Percentiles rank a stretch among this genome's conserved stretches.
These are phyloP conservation scores for Polietes domitor DNA, from an alignment of 2,888 invertebrate species.

Conservation along the genomic window DNA sequence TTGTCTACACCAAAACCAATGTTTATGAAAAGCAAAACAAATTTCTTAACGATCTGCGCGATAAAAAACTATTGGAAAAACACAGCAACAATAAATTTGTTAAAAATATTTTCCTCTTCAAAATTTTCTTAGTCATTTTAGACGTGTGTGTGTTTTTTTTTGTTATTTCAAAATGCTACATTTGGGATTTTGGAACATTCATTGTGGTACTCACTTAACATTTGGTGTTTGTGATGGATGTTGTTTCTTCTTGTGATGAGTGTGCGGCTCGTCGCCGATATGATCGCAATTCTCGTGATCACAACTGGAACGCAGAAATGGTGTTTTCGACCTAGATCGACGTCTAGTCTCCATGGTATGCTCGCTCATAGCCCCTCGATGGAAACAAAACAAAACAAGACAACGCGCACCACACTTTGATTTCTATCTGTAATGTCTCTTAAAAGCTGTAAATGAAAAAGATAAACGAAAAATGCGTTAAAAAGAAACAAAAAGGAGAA, in stretches of 20 bases:
- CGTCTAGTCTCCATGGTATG: slow-evolving; percentile 83
- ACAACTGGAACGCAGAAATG: slow-evolving; percentile 84
- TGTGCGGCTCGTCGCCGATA: slow-evolving; percentile 82
- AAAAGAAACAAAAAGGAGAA: slow-evolving; percentile 6
- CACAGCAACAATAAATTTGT: too few species aligned
- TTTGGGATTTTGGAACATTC: not conserved
- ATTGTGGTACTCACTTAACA: slow-evolving; percentile 75
- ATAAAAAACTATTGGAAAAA: too few species aligned
- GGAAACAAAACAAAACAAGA: not conserved
- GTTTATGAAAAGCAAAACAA: too few species aligned
- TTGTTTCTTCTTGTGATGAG: slow-evolving; percentile 79
- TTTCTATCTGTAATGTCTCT: not conserved
- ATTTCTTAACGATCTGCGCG: too few species aligned
- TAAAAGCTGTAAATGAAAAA: slow-evolving; percentile 34
- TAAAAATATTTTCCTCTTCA: too few species aligned
- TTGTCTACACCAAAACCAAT: too few species aligned
- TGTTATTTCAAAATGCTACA: not conserved
- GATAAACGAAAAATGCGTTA: slow-evolving; percentile 17
- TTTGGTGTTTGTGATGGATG: slow-evolving; percentile 69
- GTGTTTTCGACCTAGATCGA: slow-evolving; percentile 87
- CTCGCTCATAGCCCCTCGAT: slow-evolving; percentile 72
- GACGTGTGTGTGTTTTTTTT: not conserved
- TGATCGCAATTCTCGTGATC: slow-evolving; percentile 83
- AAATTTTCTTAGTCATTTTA: not conserved
- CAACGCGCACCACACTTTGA: slow-evolving; percentile 21